Evolutionary conservation across 2,888 invertebrate species (phyloP).

Genomic region (Rhagonycha lutea): DNA sequence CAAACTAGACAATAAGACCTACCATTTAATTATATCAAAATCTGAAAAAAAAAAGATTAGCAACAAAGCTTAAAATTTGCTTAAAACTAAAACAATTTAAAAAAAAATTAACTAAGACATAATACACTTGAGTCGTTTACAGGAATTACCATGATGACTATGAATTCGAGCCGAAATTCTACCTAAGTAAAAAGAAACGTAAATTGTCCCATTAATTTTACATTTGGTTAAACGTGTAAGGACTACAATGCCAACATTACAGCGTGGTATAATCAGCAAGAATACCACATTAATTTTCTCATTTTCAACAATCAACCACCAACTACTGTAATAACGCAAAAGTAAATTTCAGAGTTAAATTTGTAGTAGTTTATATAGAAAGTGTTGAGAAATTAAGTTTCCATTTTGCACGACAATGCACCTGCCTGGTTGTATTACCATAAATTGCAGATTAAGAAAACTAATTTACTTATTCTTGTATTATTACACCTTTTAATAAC

Average conservation of each 20-base stretch:
- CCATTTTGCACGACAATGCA: neutral
- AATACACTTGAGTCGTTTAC: neutral
- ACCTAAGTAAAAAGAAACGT: neutral
- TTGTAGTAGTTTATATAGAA: neutral
- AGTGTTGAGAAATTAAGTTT: neutral
- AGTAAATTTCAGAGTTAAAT: neutral
- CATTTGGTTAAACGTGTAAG: neutral
- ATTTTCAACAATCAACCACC: neutral
- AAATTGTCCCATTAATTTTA: neutral
- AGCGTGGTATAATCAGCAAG: neutral
- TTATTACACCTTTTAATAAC: neutral
- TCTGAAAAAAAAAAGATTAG: neutral
- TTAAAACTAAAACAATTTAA: neutral
- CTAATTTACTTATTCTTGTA: neutral
- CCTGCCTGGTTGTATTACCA: neutral
- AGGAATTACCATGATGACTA: neutral
- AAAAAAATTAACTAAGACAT: neutral
- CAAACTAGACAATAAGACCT: slow-evolving; percentile 8
- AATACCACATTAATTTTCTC: neutral
- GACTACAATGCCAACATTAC: neutral
- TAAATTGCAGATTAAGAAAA: neutral
- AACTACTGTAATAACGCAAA: neutral
- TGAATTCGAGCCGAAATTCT: neutral
- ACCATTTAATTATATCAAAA: slow-evolving; percentile 9
- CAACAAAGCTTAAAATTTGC: neutral